A percentile compares a stretch with the other conserved stretches of the same genome.
Conservation (phyloP, 1,140 invertebrate species). For the Psilanteris sp. region DNA sequence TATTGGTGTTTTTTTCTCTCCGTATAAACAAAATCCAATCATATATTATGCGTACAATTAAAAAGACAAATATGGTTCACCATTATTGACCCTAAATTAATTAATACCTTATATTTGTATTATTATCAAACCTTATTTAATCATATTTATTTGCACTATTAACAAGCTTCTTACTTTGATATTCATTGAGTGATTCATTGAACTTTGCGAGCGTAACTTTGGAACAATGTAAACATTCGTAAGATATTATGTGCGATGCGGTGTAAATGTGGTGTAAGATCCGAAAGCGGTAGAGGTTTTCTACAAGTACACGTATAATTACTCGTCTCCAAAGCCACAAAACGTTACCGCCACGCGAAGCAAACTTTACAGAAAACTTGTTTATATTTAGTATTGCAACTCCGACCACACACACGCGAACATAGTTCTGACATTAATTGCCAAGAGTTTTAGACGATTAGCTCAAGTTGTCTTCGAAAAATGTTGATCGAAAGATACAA, state of each 20-base stretch:
- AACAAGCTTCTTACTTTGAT: constrained; percentile 7
- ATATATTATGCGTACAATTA: too few relatives aligned
- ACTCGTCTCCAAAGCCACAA: constrained; percentile 20
- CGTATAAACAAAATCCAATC: too few relatives aligned
- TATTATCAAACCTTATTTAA: constrained; percentile 4
- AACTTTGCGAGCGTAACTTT: constrained; percentile 13
- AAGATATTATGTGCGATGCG: constrained; percentile 6
- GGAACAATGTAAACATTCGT: constrained; percentile 31
- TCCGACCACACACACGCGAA: constrained; percentile 21
- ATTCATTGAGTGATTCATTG: constrained; percentile 8
- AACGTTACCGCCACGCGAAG: constrained; percentile 7
- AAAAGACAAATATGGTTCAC: too few relatives aligned
- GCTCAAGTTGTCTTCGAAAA: not conserved
- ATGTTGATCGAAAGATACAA: too few relatives aligned
- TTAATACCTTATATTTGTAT: too few relatives aligned
- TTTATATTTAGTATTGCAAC: constrained; percentile 47
- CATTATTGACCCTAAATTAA: too few relatives aligned
- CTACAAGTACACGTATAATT: constrained; percentile 25
- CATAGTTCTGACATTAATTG: constrained; percentile 8
- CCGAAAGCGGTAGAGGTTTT: constrained; percentile 10
- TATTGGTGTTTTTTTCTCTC: too few relatives aligned
- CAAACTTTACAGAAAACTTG: constrained; percentile 32
- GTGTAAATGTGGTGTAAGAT: constrained; percentile 25
- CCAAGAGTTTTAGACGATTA: not conserved
- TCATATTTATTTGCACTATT: constrained; percentile 11